Evolutionary conservation across 1,140 invertebrate genomes (phyloP).

Genomic region (Thaumetopoea pityocampa): DNA sequence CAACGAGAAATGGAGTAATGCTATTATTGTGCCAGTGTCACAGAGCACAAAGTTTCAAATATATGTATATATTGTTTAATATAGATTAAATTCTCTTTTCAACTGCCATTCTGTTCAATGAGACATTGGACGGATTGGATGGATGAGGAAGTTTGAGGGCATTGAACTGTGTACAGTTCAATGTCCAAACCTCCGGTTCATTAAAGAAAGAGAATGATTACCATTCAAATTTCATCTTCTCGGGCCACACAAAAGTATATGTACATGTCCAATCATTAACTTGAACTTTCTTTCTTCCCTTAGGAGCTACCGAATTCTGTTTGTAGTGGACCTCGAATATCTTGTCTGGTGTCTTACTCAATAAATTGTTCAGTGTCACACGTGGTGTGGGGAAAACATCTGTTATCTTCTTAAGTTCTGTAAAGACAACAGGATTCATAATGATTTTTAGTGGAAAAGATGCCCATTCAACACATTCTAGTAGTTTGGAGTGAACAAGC

Average conservation of each 20-base stretch:
- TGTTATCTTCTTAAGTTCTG: slow-evolving; percentile 45
- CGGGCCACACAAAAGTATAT: slow-evolving; percentile 59
- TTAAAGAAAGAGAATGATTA: slow-evolving; percentile 18
- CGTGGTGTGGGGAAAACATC: slow-evolving; percentile 48
- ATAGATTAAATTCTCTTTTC: too few relatives aligned
- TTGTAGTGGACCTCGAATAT: slow-evolving; percentile 59
- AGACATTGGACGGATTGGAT: slow-evolving; percentile 3
- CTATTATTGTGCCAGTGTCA: too few relatives aligned
- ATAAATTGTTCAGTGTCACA: slow-evolving; percentile 44
- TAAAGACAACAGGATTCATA: too few relatives aligned
- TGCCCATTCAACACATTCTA: too few relatives aligned
- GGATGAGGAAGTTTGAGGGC: too few relatives aligned
- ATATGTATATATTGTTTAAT: too few relatives aligned
- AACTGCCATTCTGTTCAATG: not conserved
- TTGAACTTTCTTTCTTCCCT: slow-evolving; percentile 35
- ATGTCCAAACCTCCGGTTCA: too few relatives aligned
- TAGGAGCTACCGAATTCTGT: slow-evolving; percentile 37
- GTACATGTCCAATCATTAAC: slow-evolving; percentile 54
- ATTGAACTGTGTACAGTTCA: too few relatives aligned
- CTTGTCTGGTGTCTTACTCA: slow-evolving; percentile 38
- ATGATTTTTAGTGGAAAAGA: too few relatives aligned
- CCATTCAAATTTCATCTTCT: slow-evolving; percentile 65
- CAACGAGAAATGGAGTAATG: too few relatives aligned
- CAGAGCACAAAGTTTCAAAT: too few relatives aligned
- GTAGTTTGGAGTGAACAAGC: too few relatives aligned